A percentile compares a stretch with the other conserved stretches of the same genome.
Conservation (phyloP, 1,140 invertebrate genomes). For the Cydia strobilella region DNA sequence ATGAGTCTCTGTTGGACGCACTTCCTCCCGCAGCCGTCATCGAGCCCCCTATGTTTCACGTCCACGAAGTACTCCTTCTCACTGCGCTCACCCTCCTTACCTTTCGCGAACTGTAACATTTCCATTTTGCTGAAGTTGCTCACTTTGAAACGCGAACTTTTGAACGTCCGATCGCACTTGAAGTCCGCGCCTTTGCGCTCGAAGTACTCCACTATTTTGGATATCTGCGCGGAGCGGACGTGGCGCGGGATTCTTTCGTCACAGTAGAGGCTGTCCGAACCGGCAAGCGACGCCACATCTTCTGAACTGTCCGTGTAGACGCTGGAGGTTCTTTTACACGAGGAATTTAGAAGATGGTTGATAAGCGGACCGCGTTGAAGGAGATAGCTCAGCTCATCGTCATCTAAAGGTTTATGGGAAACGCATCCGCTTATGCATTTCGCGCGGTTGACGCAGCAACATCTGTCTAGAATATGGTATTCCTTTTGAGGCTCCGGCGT, state of each 20-base stretch:
- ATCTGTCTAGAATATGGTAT: slow-evolving; percentile 60
- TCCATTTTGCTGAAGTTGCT: slow-evolving; percentile 42
- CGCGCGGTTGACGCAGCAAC: slow-evolving; percentile 50
- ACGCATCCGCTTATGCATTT: slow-evolving; percentile 49
- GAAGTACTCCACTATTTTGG: slow-evolving; percentile 93
- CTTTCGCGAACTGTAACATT: slow-evolving; percentile 42
- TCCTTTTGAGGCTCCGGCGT: slow-evolving; percentile 43
- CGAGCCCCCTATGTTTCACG: slow-evolving; percentile 55
- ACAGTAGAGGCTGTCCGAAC: slow-evolving; percentile 86
- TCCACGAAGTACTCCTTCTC: slow-evolving; percentile 56
- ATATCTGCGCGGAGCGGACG: slow-evolving; percentile 86
- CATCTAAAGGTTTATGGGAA: slow-evolving; percentile 44
- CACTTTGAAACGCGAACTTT: slow-evolving; percentile 40
- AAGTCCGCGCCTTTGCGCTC: slow-evolving; percentile 84
- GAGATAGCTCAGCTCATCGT: slow-evolving; percentile 36
- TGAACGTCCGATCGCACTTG: slow-evolving; percentile 57
- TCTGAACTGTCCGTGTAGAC: slow-evolving; percentile 93
- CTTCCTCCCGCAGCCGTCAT: slow-evolving; percentile 48
- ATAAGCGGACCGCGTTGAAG: slow-evolving; percentile 22
- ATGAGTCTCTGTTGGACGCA: slow-evolving; percentile 81
- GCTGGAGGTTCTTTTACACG: slow-evolving; percentile 87
- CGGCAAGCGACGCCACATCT: slow-evolving; percentile 89
- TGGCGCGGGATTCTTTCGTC: slow-evolving; percentile 82
- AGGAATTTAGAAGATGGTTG: slow-evolving; percentile 45
- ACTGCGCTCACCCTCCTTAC: slow-evolving; percentile 29